These are phyloP conservation scores for Halcyon badia DNA, from an alignment of 2,797 vertebrate genomes.

Conservation along the genomic window DNA sequence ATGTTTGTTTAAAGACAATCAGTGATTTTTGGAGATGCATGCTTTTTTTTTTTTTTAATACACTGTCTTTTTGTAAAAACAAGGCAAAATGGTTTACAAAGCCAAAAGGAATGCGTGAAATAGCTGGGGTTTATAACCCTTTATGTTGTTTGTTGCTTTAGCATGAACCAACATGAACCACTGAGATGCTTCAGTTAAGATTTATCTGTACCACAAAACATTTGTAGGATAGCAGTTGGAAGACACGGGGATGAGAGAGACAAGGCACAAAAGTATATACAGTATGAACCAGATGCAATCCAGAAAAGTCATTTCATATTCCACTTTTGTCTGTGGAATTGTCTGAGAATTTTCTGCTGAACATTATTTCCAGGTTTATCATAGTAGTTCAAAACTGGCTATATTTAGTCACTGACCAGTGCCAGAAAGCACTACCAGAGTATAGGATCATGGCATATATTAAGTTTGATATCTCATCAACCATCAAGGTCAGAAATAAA, in stretches of 20 bases:
- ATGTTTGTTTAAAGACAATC: neutral
- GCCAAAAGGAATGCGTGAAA: constrained; percentile 65
- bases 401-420: constrained; percentile 57
- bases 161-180: constrained; percentile 56
- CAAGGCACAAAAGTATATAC: neutral
- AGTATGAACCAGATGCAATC: neutral
- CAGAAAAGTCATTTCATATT: constrained; percentile 47
- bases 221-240: neutral
- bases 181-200: constrained; percentile 36
- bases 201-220: constrained; percentile 25
- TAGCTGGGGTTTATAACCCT: constrained; percentile 44
- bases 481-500: constrained; percentile 64
- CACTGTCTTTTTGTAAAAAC: constrained; percentile 22
- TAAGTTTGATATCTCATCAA: constrained; percentile 58
- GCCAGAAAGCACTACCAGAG: constrained; percentile 66
- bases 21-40: constrained; percentile 8
- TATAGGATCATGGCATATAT: constrained; percentile 68
- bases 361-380: constrained; percentile 68
- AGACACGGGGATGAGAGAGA: constrained; percentile 19
- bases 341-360: constrained; percentile 65
- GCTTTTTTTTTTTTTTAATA: neutral
- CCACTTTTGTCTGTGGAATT: constrained; percentile 64
- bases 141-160: constrained; percentile 44
- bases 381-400: constrained; percentile 4
- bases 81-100: constrained; percentile 57